Evolutionary conservation across 2,797 vertebrate species (phyloP), one percentile per base, ranked within the genome.

Genomic region (Danio albolineatus): DNA sequence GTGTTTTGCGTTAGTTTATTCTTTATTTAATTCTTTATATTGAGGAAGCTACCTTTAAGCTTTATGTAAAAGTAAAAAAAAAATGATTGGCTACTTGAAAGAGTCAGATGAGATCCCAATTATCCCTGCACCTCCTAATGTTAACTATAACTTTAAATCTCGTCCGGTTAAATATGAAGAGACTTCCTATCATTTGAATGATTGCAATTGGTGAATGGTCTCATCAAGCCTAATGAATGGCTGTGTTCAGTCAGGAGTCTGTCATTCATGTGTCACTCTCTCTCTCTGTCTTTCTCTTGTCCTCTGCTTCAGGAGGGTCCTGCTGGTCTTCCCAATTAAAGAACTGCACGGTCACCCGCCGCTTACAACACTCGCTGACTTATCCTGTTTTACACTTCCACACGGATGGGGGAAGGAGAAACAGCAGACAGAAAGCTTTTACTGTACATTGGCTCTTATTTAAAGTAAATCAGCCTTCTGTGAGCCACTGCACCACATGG

Each of bases 261-360:
- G 28, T 28, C 28, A 80, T 69, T 61, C 46, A 54, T 61, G 44
- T 44, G 53, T 67, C 64, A 6, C 21, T 67, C 41, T 13, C 74
- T 13, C 74, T 36, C 41, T 64, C 53, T 66, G 59, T 28, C 54
- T 51, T 67, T 49, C 43, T 12, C 36, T 43, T 57, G 57, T 4
- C 61, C 76, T 72, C 62, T 81, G 82, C 80, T 82, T 67, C 70
- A 81, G 78, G 67, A 78, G 64, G 85, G 77, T 44, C 84, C 79
- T 16, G 81, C 84, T 89, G 88, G 70, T 88, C 43, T 21, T 65
- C 48, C 78, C 82, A 86, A 89, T 90, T 88, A 89, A 59, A 81
- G 81, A 85, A 81, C 17, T 28, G 53, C 78, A 46, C 5, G 0
- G 57, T 76, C 84, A 77, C 83, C 85, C 83, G 72, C 84, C 69